These are phyloP conservation scores for Oligia strigilis DNA, from an alignment of 2,888 invertebrate genomes.

Conservation along the genomic window DNA sequence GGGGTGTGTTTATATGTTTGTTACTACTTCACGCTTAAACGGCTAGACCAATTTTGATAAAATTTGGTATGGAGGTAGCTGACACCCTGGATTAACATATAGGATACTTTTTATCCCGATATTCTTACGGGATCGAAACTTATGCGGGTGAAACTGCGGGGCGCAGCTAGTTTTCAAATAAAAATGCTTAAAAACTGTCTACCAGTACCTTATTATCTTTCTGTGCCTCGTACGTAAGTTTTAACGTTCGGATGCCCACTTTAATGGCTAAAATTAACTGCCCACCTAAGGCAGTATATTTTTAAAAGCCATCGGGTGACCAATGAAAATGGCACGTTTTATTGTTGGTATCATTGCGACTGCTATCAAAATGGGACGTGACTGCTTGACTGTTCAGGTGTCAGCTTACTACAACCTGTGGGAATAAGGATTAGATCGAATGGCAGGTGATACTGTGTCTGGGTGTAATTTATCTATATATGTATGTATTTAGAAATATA, in stretches of 20 bases:
- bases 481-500: too few species aligned
- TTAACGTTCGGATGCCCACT: background rate
- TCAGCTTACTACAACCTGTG: constrained; percentile 27
- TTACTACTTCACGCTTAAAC: too few species aligned
- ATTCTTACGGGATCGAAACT: too few species aligned
- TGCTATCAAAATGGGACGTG: constrained; percentile 64
- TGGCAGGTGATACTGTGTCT: constrained; percentile 3
- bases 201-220: background rate
- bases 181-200: background rate
- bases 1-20: too few species aligned
- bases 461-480: too few species aligned
- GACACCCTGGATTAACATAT: too few species aligned
- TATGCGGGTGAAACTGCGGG: too few species aligned
- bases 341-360: constrained; percentile 50
- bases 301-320: constrained; percentile 55
- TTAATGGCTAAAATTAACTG: constrained; percentile 31
- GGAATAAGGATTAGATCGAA: constrained; percentile 14
- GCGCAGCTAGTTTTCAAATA: background rate
- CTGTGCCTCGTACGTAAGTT: background rate
- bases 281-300: constrained; percentile 19
- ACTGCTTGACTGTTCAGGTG: constrained; percentile 48
- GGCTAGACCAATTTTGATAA: too few species aligned
- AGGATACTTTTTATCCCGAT: too few species aligned
- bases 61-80: too few species aligned
- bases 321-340: constrained; percentile 64